Evolutionary conservation across 2,888 invertebrate genomes (phyloP).

Genomic region (Scaeva pyrastri): DNA sequence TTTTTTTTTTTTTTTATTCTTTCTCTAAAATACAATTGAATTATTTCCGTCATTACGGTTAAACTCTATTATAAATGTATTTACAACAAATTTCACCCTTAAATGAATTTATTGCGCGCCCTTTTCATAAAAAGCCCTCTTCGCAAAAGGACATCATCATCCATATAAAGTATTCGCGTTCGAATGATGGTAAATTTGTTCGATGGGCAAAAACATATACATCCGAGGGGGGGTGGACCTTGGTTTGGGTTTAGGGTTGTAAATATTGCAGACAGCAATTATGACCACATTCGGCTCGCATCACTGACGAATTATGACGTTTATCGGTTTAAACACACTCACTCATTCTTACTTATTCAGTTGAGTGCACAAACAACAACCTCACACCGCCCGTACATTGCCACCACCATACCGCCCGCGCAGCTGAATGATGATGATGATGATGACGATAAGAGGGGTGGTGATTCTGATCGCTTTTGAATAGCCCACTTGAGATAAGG

Average conservation of each 20-base stretch:
- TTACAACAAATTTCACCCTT: slow-evolving; percentile 66
- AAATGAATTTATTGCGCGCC: slow-evolving; percentile 48
- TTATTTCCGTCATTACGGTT: slow-evolving; percentile 71
- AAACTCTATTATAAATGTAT: slow-evolving; percentile 72
- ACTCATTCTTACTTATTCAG: slow-evolving; percentile 27
- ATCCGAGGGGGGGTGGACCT: slow-evolving; percentile 28
- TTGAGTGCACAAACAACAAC: slow-evolving; percentile 47
- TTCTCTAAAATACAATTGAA: slow-evolving; percentile 67
- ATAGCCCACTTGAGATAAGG: slow-evolving; percentile 71
- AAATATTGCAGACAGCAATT: slow-evolving; percentile 71
- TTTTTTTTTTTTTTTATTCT: slow-evolving; percentile 20
- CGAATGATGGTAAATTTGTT: neutral
- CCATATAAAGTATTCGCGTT: neutral
- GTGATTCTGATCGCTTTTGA: slow-evolving; percentile 64
- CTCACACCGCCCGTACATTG: neutral
- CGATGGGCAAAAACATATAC: neutral
- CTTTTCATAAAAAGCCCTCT: slow-evolving; percentile 33
- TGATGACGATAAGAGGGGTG: slow-evolving; percentile 55
- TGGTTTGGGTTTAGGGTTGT: slow-evolving; percentile 7
- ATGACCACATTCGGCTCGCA: slow-evolving; percentile 73
- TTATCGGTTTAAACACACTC: slow-evolving; percentile 73
- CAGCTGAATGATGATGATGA: slow-evolving; percentile 18
- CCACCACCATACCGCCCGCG: neutral
- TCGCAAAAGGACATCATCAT: slow-evolving; percentile 46
- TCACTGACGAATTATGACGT: slow-evolving; percentile 76